These are phyloP conservation scores for Panonychus citri DNA, from an alignment of 1,140 invertebrate species.

Conservation along the genomic window DNA sequence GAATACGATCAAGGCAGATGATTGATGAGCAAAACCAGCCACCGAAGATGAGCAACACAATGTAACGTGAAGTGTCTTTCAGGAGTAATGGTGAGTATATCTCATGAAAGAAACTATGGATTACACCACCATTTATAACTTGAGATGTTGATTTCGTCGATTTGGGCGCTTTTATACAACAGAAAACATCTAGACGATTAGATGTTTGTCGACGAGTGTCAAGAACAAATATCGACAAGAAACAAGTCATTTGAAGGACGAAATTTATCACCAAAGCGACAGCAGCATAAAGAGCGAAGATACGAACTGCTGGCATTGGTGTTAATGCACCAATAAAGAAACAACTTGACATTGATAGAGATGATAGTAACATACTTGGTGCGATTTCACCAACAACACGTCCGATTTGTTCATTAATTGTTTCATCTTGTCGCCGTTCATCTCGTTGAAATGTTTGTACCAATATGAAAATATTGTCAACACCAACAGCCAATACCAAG, in stretches of 20 bases:
- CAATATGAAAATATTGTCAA: conserved; percentile 86
- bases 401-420: conserved; percentile 24
- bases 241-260: conserved; percentile 85
- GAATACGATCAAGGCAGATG: conserved; percentile 23
- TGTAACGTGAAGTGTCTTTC: conserved; percentile 13
- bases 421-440: conserved; percentile 11
- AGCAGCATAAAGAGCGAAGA: conserved; percentile 89
- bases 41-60: conserved; percentile 14
- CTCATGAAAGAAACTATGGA: conserved; percentile 63
- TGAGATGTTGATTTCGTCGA: conserved; percentile 22
- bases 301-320: conserved; percentile 82
- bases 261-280: conserved; percentile 88
- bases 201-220: conserved; percentile 52
- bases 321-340: conserved; percentile 50
- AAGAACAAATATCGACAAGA: conserved; percentile 66
- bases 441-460: conserved; percentile 36
- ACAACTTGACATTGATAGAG: conserved; percentile 20
- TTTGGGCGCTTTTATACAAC: conserved; percentile 37
- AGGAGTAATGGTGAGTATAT: conserved; percentile 68
- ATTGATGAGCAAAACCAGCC: conserved; percentile 25
- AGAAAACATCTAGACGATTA: conserved; percentile 46
- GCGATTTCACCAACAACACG: conserved; percentile 29
- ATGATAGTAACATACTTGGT: conserved; percentile 32
- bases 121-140: conserved; percentile 37
- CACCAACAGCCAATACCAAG: conserved; percentile 67